phyloP scores from a whole-genome alignment of 92 coral and sea anemone species.

The Palythoa grandiflora region DNA sequence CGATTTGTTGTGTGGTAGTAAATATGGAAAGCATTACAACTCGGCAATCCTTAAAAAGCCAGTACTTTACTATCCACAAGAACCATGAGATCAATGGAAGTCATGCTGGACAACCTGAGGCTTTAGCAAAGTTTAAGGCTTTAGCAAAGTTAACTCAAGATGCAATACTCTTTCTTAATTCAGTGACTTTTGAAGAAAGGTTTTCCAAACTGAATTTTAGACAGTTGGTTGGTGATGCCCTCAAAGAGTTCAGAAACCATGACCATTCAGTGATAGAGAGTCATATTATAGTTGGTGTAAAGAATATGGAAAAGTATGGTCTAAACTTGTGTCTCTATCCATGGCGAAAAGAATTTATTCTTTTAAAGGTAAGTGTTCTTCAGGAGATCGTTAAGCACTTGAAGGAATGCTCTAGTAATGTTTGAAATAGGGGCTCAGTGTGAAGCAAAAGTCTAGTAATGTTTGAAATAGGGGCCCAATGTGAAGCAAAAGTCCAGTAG shows the following conservation, averaged over 20 bases:
- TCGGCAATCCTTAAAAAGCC: not conserved
- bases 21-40: not conserved
- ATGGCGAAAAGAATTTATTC: slow-evolving; percentile 77
- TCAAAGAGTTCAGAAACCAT: not conserved
- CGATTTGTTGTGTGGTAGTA: not conserved
- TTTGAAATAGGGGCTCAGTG: no score
- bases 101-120: not conserved
- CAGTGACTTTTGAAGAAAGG: not conserved
- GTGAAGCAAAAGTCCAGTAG: no score
- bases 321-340: slow-evolving; percentile 69
- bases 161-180: not conserved
- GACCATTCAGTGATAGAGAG: slow-evolving; percentile 1
- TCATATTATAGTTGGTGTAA: slow-evolving; percentile 58
- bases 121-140: not conserved
- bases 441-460: no score
- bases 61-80: slow-evolving; percentile 14
- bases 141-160: not conserved
- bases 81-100: not conserved
- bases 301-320: slow-evolving; percentile 73
- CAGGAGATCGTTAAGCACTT: not conserved
- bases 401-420: no score
- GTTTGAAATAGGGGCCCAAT: no score
- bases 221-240: not conserved
- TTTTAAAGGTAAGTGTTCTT: slow-evolving; percentile 64
- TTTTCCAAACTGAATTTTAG: not conserved